These are phyloP conservation scores for Branchellion lobata DNA, from an alignment of 2,888 invertebrate genomes.

Conservation along the genomic window DNA sequence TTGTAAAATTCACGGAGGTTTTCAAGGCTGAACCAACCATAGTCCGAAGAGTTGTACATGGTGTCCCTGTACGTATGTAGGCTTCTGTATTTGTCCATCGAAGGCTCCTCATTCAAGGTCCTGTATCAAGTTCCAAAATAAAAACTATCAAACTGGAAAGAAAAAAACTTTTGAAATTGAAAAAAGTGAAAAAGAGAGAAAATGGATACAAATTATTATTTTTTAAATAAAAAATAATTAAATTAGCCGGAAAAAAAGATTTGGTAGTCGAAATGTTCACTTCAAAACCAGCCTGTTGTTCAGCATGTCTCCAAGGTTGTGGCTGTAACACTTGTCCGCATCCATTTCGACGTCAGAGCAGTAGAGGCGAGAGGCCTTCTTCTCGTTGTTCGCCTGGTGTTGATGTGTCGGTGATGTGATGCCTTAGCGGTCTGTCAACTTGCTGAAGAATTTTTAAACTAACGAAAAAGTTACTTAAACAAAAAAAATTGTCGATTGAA, in stretches of 20 bases:
- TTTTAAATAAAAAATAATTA: too few relatives aligned
- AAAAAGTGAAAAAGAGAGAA: too few relatives aligned
- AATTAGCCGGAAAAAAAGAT: too few relatives aligned
- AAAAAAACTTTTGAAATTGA: too few relatives aligned
- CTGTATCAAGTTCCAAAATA: not conserved
- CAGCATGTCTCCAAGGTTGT: conserved; percentile 1
- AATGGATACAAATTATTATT: too few relatives aligned
- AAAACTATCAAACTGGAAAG: too few relatives aligned
- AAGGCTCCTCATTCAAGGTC: not conserved
- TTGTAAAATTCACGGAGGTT: too few relatives aligned
- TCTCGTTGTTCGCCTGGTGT: not conserved
- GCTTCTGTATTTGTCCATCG: not conserved
- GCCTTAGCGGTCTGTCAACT: too few relatives aligned
- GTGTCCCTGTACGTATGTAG: not conserved
- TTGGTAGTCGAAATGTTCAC: not conserved
- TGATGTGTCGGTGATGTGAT: too few relatives aligned
- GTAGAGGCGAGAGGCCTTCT: not conserved
- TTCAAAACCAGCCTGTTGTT: not conserved
- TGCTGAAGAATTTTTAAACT: too few relatives aligned
- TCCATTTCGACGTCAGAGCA: conserved; percentile 8
- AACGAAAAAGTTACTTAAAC: too few relatives aligned
- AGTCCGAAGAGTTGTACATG: conserved; percentile 7
- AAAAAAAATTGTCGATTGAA: not conserved
- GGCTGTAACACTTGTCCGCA: not conserved
- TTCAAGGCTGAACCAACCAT: not conserved